Conservation (phyloP, 2,888 invertebrate species). For the Leptothorax acervorum region DNA sequence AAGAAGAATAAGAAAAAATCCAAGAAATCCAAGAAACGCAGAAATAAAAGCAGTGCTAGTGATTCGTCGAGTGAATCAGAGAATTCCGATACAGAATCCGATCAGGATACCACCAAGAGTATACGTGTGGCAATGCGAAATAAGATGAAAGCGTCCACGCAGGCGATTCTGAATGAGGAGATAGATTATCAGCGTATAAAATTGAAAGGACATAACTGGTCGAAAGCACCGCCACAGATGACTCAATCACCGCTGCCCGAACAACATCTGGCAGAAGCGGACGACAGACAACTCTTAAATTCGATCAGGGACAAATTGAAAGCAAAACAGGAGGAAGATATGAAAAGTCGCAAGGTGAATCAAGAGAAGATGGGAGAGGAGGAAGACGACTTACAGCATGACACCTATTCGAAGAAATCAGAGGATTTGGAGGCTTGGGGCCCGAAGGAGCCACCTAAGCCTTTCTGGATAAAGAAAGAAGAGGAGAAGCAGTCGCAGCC, state of each 20-base stretch:
- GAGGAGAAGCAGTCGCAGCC: constrained; percentile 76
- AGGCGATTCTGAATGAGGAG: constrained; percentile 86
- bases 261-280: constrained; percentile 80
- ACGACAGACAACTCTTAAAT: constrained; percentile 86
- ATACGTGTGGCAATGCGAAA: constrained; percentile 90
- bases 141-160: constrained; percentile 86
- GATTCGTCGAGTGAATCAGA: constrained; percentile 84
- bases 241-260: constrained; percentile 76
- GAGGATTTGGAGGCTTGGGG: constrained; percentile 71
- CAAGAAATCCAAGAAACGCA: constrained; percentile 86
- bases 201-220: constrained; percentile 86
- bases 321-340: constrained; percentile 86
- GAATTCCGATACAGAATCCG: constrained; percentile 85
- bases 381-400: constrained; percentile 68
- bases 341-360: constrained; percentile 79
- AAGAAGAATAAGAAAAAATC: constrained; percentile 87
- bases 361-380: constrained; percentile 69
- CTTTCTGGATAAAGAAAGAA: constrained; percentile 81
- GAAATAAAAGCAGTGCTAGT: constrained; percentile 85
- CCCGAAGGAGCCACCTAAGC: constrained; percentile 71
- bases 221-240: constrained; percentile 79
- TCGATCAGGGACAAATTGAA: constrained; percentile 87
- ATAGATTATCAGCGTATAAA: constrained; percentile 82
- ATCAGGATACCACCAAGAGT: constrained; percentile 87
- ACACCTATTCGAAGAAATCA: constrained; percentile 67